Conservation (phyloP, 2,113 vertebrate species). For the Archilochus colubris region DNA sequence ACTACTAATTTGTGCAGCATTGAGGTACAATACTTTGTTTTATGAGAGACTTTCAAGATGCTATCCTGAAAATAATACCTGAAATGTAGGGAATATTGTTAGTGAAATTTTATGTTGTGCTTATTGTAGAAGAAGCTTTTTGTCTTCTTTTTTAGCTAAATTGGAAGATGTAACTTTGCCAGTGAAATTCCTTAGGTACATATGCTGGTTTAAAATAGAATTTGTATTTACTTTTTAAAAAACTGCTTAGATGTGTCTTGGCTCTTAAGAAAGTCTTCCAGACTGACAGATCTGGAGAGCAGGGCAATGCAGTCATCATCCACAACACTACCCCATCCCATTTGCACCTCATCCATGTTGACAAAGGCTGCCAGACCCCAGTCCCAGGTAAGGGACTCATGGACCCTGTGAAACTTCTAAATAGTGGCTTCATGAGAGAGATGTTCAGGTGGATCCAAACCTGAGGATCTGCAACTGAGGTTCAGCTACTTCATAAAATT, state of each 20-base stretch:
- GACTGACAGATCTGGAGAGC: not conserved
- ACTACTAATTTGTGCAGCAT: not conserved
- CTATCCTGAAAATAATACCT: not conserved
- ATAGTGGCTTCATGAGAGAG: not conserved
- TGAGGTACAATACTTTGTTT: not conserved
- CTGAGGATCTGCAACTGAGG: not conserved
- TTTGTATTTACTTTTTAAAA: not conserved
- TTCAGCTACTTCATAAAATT: no score
- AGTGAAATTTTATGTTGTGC: not conserved
- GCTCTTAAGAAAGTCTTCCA: not conserved
- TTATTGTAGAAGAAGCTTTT: not conserved
- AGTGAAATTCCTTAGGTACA: not conserved
- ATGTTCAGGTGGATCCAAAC: not conserved
- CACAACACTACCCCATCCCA: fast-evolving
- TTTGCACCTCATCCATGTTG: not conserved
- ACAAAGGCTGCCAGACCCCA: not conserved
- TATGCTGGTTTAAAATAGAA: not conserved
- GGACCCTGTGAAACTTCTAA: not conserved
- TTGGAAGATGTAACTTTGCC: not conserved
- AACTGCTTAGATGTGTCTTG: not conserved
- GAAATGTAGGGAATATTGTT: not conserved
- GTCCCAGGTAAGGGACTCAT: not conserved
- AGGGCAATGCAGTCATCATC: not conserved
- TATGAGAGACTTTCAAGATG: not conserved
- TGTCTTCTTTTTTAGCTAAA: not conserved